Evolutionary conservation across 35 echinoderm and acorn worm species (phyloP), one percentile per base, ranked within the genome.

Genomic region (Anneissia japonica): DNA sequence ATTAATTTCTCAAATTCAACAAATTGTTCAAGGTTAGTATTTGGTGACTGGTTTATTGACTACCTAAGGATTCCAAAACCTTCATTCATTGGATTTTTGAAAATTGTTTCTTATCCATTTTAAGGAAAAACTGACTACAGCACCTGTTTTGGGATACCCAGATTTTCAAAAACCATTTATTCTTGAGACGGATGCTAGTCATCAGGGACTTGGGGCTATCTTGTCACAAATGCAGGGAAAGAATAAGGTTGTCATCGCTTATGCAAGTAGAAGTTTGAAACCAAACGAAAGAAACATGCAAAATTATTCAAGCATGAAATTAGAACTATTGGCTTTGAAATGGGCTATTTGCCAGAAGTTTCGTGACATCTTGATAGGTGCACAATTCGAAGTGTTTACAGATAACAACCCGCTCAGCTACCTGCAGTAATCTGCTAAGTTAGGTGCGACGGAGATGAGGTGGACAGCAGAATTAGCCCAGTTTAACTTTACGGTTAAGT

Each of bases 351-450:
- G 85, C 16, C 80, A 88, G 45, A 95, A 95, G 31, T 93, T 93
- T 72, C 73, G 93, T 26, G 90, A 97, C 34, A 34, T 90, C 23
- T 73, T 97, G 30, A 75, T 90, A 38, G 93, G 93, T 23, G 85
- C 85, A 11, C 80, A 91, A 14, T 95, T 95, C 74, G 56, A 45
- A 17, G 93, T 95, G 16, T 95, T 35, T 34, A 95, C 89, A 0
- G 85, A 91, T 43, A 95, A 95, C 51, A 95, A 95, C 35, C 93
- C 93, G 1, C 36, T 94, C 39, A 94, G 84, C 51, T 95, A 95
- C 36, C 76, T 95, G 10, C 79, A 73, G 40, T 88, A 80, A 4
- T 64, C 89, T 39, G 55, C 86, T 26, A 95, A 91, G 32, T 43
- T 91, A 12, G 93, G 93, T 4, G 93, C 89, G 16, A 88, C 82